Evolutionary conservation across 2,113 vertebrate species (phyloP).

Genomic region (Archocentrus centrarchus): DNA sequence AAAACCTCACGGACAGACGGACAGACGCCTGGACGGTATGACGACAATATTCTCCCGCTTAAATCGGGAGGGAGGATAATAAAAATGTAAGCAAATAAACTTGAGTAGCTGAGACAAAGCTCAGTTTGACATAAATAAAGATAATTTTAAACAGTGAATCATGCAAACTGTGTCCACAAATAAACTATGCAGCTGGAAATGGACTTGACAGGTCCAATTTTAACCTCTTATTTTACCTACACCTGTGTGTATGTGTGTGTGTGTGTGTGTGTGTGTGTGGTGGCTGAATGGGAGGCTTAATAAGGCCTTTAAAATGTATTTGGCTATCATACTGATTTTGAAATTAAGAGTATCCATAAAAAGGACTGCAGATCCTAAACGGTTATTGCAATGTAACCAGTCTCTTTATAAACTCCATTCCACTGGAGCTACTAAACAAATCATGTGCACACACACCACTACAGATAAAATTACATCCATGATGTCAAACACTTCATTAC

Average conservation of each 20-base stretch:
- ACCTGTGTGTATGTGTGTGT: background rate
- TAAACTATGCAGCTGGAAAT: background rate
- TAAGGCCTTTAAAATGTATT: background rate
- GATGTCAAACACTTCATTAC: background rate
- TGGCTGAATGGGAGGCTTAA: too few relatives aligned
- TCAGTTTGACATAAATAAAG: too few relatives aligned
- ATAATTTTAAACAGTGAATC: background rate
- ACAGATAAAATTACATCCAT: background rate
- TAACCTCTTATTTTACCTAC: background rate
- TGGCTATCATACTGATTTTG: too few relatives aligned
- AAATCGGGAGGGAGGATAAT: too few relatives aligned
- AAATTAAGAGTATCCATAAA: background rate
- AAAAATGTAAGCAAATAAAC: background rate
- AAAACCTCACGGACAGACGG: too few relatives aligned
- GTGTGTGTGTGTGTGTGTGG: too few relatives aligned
- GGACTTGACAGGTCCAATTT: background rate
- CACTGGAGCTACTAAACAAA: background rate
- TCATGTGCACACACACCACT: background rate
- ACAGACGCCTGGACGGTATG: too few relatives aligned
- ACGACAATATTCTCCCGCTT: too few relatives aligned
- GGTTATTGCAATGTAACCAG: background rate
- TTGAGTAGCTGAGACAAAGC: background rate
- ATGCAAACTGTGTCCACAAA: background rate
- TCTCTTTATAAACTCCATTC: background rate
- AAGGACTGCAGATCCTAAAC: background rate